Evolutionary conservation across 35 echinoderm and acorn worm species (phyloP).

Genomic region (Acanthaster planci): DNA sequence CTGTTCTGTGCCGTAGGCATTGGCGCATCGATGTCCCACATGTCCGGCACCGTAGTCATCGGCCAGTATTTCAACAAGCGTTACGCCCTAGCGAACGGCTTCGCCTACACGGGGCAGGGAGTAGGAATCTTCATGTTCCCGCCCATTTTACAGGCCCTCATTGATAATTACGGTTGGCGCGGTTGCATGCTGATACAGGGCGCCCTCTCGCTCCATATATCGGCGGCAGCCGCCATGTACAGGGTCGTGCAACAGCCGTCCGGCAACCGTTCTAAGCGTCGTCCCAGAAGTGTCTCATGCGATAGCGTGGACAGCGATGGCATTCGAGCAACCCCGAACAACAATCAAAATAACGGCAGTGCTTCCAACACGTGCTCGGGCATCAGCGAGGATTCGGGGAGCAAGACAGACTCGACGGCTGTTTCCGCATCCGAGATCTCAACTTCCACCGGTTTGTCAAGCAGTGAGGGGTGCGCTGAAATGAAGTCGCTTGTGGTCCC

Average conservation of each 20-base stretch:
- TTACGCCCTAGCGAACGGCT: slow-evolving; percentile 43
- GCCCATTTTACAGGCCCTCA: slow-evolving; percentile 15
- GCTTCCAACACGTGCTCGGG: no score
- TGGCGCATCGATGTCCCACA: slow-evolving; percentile 8
- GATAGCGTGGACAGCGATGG: no score
- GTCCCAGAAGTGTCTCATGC: no score
- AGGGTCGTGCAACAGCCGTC: not conserved
- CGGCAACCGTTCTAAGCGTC: no score
- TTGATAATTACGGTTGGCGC: slow-evolving; percentile 32
- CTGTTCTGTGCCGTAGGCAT: not conserved
- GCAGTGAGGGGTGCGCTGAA: no score
- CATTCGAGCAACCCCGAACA: no score
- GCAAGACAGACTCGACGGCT: no score
- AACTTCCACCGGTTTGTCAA: no score
- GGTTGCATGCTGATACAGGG: slow-evolving; percentile 24
- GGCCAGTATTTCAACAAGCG: slow-evolving; percentile 38
- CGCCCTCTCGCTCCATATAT: slow-evolving; percentile 21
- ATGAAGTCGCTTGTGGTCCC: no score
- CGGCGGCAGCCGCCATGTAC: not conserved
- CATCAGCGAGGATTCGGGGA: no score
- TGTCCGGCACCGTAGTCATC: slow-evolving; percentile 4
- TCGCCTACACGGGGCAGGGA: slow-evolving; percentile 43
- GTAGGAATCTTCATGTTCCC: slow-evolving; percentile 44
- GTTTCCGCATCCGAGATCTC: no score
- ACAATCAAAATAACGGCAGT: no score